phyloP scores from a whole-genome alignment of 2,888 invertebrate genomes.

The Scotopteryx bipunctaria region DNA sequence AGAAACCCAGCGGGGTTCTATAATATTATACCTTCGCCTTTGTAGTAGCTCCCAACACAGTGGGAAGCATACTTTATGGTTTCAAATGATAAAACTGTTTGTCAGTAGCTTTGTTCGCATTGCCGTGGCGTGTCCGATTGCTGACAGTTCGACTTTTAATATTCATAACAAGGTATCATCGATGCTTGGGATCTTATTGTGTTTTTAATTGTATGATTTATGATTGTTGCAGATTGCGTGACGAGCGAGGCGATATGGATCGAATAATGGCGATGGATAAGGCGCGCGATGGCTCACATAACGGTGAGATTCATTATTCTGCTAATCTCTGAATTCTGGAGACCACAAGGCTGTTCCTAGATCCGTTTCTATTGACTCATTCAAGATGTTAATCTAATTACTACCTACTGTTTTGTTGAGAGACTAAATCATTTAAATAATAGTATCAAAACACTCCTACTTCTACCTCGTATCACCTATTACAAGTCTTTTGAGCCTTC shows the following conservation, averaged over 20 bases:
- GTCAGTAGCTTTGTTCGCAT: conserved; percentile 77
- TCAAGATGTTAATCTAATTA: too few relatives aligned
- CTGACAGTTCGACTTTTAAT: conserved; percentile 53
- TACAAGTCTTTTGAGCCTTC: too few relatives aligned
- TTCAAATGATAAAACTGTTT: conserved; percentile 82
- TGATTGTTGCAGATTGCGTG: conserved; percentile 90
- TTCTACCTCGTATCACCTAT: too few relatives aligned
- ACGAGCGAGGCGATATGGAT: conserved; percentile 93
- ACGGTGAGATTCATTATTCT: conserved; percentile 84
- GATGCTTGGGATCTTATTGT: conserved; percentile 34
- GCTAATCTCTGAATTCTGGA: conserved; percentile 1
- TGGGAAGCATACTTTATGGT: conserved; percentile 81
- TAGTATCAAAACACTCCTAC: too few relatives aligned
- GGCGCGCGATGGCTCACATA: conserved; percentile 94
- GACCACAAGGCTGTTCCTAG: not conserved
- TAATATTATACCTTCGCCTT: conserved; percentile 80
- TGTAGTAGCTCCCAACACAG: conserved; percentile 76
- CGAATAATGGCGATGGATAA: conserved; percentile 91
- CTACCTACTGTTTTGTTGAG: too few relatives aligned
- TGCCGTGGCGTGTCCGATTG: conserved; percentile 72
- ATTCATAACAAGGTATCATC: conserved; percentile 64
- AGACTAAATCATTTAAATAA: too few relatives aligned
- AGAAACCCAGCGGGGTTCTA: conserved; percentile 79
- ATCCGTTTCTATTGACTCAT: too few relatives aligned
- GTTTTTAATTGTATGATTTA: conserved; percentile 44